These are phyloP conservation scores for Acrossocheilus wenchowensis DNA, from an alignment of 2,797 vertebrate genomes.

Conservation along the genomic window DNA sequence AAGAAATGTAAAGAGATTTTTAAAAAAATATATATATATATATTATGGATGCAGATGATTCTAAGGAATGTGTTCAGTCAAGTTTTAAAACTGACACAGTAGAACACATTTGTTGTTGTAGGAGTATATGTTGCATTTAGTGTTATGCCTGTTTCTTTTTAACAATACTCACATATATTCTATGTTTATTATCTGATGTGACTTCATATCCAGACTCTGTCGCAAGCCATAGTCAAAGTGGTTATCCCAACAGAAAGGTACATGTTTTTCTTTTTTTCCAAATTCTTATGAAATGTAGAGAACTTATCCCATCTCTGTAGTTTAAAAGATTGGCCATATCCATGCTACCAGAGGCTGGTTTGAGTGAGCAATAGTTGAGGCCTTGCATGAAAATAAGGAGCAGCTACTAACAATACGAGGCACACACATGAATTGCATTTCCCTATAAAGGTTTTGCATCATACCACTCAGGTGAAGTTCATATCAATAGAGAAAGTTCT, in stretches of 20 bases:
- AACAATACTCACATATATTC: slow-evolving; percentile 99
- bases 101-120: slow-evolving; percentile 83
- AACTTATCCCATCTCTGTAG: slow-evolving; percentile 91
- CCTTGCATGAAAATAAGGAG: slow-evolving; percentile 43
- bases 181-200: slow-evolving; percentile 99
- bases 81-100: slow-evolving; percentile 89
- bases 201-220: slow-evolving; percentile 99
- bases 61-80: slow-evolving; percentile 46
- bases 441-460: not conserved
- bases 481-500: not conserved
- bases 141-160: slow-evolving; percentile 99
- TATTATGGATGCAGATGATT: slow-evolving; percentile 20
- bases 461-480: not conserved
- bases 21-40: not conserved
- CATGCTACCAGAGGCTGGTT: slow-evolving; percentile 83
- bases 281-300: slow-evolving; percentile 97
- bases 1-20: slow-evolving; percentile 1
- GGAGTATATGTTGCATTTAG: slow-evolving; percentile 98
- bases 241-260: slow-evolving; percentile 99
- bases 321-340: slow-evolving; percentile 78
- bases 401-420: slow-evolving; percentile 48
- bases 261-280: slow-evolving; percentile 99
- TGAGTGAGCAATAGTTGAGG: slow-evolving; percentile 95
- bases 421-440: slow-evolving; percentile 52
- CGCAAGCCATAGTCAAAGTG: slow-evolving; percentile 99